These are phyloP conservation scores for Epistrophe eligans DNA, from an alignment of 2,888 invertebrate genomes.

Conservation along the genomic window DNA sequence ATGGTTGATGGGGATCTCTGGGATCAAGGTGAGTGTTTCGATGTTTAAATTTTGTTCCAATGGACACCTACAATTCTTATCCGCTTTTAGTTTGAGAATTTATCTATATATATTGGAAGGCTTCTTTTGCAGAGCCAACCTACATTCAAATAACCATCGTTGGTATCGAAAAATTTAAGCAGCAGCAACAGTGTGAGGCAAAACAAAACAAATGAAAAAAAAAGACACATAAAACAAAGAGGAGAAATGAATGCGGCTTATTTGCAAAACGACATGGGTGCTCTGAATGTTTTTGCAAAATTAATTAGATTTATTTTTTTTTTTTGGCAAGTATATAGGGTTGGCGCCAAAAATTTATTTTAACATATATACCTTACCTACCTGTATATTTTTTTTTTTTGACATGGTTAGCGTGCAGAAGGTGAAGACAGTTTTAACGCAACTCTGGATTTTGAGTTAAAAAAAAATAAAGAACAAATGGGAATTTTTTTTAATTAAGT, in stretches of 20 bases:
- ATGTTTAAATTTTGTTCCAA: slow-evolving; percentile 74
- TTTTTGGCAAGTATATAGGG: slow-evolving; percentile 5
- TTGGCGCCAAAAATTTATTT: slow-evolving; percentile 69
- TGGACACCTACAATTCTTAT: slow-evolving; percentile 74
- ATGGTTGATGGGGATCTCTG: slow-evolving; percentile 48
- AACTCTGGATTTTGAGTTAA: neutral
- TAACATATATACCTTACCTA: neutral
- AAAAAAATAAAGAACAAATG: neutral
- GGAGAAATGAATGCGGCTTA: slow-evolving; percentile 47
- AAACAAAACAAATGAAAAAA: neutral
- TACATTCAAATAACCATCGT: slow-evolving; percentile 23
- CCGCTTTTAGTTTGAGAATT: slow-evolving; percentile 28
- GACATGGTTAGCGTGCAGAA: slow-evolving; percentile 29
- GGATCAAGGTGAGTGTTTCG: slow-evolving; percentile 72
- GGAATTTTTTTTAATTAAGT: neutral
- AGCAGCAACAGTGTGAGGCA: neutral
- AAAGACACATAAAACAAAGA: neutral
- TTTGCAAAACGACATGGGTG: slow-evolving; percentile 49
- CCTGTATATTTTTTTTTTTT: slow-evolving; percentile 17
- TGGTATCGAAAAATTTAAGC: neutral
- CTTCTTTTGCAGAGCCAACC: slow-evolving; percentile 22
- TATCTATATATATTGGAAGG: slow-evolving; percentile 17
- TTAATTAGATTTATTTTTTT: slow-evolving; percentile 66
- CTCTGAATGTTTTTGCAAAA: slow-evolving; percentile 56
- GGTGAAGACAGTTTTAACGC: slow-evolving; percentile 8